Evolutionary conservation across 1,140 invertebrate species (phyloP).

Genomic region (Polypedilum pembai): DNA sequence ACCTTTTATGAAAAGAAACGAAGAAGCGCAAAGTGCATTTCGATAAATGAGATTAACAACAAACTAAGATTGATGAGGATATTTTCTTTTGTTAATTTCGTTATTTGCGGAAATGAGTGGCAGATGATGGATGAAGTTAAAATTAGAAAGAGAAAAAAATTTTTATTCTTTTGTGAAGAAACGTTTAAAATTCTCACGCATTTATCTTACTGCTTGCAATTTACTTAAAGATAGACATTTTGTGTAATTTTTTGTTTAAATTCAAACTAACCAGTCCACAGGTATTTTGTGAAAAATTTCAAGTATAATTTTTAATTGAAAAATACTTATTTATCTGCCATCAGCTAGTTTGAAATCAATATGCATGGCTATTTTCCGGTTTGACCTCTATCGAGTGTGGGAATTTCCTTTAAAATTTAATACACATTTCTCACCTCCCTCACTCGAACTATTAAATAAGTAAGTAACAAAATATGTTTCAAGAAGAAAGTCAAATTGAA

Average conservation of each 20-base stretch:
- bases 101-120: not conserved
- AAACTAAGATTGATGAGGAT: not conserved
- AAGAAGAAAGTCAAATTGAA: not conserved
- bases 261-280: not conserved
- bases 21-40: not conserved
- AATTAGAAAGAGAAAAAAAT: not conserved
- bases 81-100: not conserved
- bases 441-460: no score
- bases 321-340: no score
- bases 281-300: not conserved
- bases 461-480: not conserved
- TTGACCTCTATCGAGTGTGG: not conserved
- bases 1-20: not conserved
- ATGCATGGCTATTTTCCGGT: not conserved
- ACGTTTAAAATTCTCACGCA: not conserved
- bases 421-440: not conserved
- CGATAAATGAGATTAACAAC: not conserved
- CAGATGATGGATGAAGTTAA: constrained; percentile 5
- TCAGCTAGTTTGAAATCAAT: no score
- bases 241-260: not conserved
- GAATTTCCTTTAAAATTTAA: not conserved
- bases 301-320: not conserved
- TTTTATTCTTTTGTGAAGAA: not conserved
- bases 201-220: not conserved
- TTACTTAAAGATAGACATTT: not conserved